Evolutionary conservation across 37 sponge, comb jelly and placozoan genomes (phyloP).

Genomic region (Chondrilla cf. caribensis): DNA sequence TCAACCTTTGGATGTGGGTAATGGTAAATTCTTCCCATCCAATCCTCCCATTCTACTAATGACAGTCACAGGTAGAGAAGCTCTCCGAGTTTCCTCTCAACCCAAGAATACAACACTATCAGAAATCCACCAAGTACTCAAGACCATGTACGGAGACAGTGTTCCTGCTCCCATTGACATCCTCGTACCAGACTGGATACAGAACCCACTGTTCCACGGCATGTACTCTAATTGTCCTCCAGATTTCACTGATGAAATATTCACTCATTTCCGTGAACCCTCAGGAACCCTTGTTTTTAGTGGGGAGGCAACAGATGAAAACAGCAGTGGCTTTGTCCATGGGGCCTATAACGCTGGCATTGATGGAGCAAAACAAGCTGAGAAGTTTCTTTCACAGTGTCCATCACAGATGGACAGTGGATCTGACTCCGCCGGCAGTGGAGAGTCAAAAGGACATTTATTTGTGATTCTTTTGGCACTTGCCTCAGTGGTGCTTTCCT

Average conservation of each 20-base stretch:
- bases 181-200: constrained; percentile 43
- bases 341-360: constrained; percentile 66
- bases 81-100: constrained; percentile 26
- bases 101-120: constrained; percentile 6
- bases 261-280: constrained; percentile 2
- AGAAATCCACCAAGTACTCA: constrained; percentile 40
- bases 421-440: too few relatives aligned
- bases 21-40: not conserved
- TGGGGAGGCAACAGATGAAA: constrained; percentile 52
- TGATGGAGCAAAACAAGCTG: constrained; percentile 26
- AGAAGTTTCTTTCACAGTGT: not conserved
- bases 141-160: constrained; percentile 35
- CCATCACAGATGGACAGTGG: too few relatives aligned
- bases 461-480: too few relatives aligned
- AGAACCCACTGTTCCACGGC: constrained; percentile 51
- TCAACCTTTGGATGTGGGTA: constrained; percentile 6
- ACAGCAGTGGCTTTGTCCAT: constrained; percentile 51
- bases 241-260: constrained; percentile 2
- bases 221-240: constrained; percentile 35
- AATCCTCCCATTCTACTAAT: constrained; percentile 33
- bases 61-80: constrained; percentile 38
- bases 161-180: constrained; percentile 28
- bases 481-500: too few relatives aligned
- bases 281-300: constrained; percentile 53
- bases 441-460: too few relatives aligned